Conservation (phyloP, 2,888 invertebrate genomes). For the Calliopum simillimum region DNA sequence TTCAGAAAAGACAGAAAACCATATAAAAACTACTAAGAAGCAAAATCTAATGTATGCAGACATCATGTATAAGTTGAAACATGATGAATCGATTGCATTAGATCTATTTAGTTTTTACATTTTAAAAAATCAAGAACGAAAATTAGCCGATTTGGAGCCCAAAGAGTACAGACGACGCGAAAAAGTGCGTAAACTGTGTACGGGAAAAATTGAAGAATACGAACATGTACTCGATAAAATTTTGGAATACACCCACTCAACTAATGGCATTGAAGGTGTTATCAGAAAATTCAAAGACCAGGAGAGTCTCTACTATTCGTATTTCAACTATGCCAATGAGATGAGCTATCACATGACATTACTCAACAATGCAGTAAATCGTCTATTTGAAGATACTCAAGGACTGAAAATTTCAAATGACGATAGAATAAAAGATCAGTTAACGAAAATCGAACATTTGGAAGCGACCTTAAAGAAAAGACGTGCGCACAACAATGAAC, state of each 20-base stretch:
- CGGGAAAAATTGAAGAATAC: constrained; percentile 60
- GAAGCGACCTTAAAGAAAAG: constrained; percentile 52
- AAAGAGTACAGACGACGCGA: constrained; percentile 63
- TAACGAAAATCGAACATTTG: constrained; percentile 53
- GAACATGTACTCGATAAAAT: constrained; percentile 60
- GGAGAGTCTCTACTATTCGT: constrained; percentile 65
- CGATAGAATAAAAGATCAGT: constrained; percentile 47
- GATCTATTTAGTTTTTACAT: constrained; percentile 60
- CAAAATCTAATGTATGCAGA: not conserved
- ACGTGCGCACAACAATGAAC: constrained; percentile 49
- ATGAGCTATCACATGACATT: constrained; percentile 64
- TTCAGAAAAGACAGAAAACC: constrained; percentile 61
- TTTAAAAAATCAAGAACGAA: constrained; percentile 56
- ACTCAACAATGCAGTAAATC: constrained; percentile 60
- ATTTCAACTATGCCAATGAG: constrained; percentile 66
- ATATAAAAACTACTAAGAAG: constrained; percentile 50
- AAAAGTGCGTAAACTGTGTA: constrained; percentile 56
- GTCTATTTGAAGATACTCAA: constrained; percentile 60
- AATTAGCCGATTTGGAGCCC: constrained; percentile 58
- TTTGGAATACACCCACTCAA: constrained; percentile 57
- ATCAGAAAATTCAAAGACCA: constrained; percentile 64
- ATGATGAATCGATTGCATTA: constrained; percentile 49
- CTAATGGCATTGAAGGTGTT: constrained; percentile 54
- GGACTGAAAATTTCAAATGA: constrained; percentile 47
- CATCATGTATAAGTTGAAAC: not conserved